Conservation (phyloP, 2,797 vertebrate genomes). For the Chrysocyon brachyurus region DNA sequence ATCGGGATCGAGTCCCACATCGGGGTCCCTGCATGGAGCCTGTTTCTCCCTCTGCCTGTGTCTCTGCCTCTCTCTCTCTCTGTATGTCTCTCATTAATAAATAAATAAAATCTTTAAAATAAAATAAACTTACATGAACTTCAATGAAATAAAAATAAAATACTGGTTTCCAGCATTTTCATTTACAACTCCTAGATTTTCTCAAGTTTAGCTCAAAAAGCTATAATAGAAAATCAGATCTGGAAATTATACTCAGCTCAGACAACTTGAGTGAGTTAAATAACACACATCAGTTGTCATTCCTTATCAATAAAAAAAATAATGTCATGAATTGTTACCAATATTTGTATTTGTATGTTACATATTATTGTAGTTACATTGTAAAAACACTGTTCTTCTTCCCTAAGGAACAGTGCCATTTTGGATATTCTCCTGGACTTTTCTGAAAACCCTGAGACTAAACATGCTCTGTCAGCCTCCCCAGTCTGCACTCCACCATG, state of each 20-base stretch:
- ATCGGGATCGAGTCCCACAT: no score
- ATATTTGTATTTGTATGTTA: neutral
- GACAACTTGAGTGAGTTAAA: constrained; percentile 7
- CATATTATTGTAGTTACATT: neutral
- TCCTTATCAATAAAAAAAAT: neutral
- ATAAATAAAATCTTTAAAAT: no score
- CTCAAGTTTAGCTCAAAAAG: neutral
- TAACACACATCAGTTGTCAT: neutral
- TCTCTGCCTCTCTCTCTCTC: no score
- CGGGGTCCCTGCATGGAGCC: no score
- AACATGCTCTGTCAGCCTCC: neutral
- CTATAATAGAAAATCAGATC: neutral
- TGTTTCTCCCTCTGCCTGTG: no score
- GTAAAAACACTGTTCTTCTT: neutral
- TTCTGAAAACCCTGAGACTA: neutral
- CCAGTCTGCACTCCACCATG: neutral
- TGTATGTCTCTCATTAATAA: no score
- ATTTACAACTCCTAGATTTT: neutral
- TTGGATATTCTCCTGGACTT: neutral
- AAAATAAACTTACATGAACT: neutral
- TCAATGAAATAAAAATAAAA: neutral
- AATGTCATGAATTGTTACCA: neutral
- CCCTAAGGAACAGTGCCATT: neutral
- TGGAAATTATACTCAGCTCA: constrained; percentile 11
- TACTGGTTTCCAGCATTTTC: neutral